These are phyloP conservation scores for Clarias batrachus DNA, from an alignment of 2,113 vertebrate species.

Conservation along the genomic window DNA sequence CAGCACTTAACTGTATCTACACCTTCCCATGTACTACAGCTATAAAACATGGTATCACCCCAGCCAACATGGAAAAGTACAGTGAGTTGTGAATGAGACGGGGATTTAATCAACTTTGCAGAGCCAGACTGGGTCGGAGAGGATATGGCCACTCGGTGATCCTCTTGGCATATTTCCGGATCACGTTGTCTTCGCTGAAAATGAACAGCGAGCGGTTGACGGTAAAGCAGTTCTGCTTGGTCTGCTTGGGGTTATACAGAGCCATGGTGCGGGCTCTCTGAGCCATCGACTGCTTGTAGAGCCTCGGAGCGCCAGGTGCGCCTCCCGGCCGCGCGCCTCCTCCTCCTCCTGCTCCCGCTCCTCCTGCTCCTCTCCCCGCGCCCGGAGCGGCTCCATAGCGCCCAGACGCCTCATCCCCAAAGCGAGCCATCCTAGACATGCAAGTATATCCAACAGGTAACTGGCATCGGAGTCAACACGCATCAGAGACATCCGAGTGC, in stretches of 20 bases:
- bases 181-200: conserved; percentile 98
- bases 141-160: conserved; percentile 99
- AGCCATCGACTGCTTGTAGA: conserved; percentile 99
- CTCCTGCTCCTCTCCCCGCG: conserved; percentile 79
- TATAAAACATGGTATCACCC: not conserved
- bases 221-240: conserved; percentile 97
- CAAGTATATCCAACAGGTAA: conserved; percentile 75
- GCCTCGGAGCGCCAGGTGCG: conserved; percentile 85
- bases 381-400: conserved; percentile 84
- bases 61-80: not conserved
- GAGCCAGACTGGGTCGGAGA: conserved; percentile 59
- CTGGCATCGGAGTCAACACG: conserved; percentile 77
- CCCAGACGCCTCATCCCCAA: conserved; percentile 89
- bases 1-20: not conserved
- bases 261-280: conserved; percentile 98
- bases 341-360: conserved; percentile 80
- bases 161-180: conserved; percentile 97
- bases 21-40: not conserved
- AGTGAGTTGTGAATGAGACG: not conserved
- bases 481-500: conserved; percentile 81
- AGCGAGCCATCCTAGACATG: conserved; percentile 90
- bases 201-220: conserved; percentile 99
- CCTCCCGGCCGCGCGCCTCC: conserved; percentile 85
- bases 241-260: conserved; percentile 98
- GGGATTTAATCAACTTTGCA: conserved; percentile 12